These are phyloP conservation scores for Sarcoramphus papa DNA, from an alignment of 2,797 vertebrate species.

Conservation along the genomic window DNA sequence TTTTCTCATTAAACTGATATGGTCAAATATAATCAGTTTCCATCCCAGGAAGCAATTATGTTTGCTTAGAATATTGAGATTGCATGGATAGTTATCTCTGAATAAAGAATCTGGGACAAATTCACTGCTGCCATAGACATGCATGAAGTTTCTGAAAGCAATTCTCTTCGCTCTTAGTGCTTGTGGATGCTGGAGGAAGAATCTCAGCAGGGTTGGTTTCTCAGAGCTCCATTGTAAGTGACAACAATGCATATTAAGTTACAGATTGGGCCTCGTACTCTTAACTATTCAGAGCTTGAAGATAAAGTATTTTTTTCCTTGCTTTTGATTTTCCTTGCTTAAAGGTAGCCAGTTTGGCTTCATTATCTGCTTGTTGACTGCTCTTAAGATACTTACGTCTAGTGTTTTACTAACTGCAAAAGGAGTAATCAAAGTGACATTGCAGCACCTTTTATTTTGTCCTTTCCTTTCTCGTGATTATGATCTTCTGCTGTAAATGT, in stretches of 20 bases:
- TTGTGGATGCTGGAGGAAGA: background rate
- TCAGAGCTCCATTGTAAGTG: background rate
- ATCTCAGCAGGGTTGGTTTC: background rate
- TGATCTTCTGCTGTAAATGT: background rate
- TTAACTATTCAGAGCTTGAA: background rate
- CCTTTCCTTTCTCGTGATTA: background rate
- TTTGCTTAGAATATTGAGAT: background rate
- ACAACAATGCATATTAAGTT: background rate
- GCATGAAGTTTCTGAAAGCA: background rate
- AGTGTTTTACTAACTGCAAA: background rate
- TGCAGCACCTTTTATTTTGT: background rate
- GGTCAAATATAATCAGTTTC: background rate
- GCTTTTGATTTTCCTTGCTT: background rate
- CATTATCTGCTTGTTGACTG: background rate
- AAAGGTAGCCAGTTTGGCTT: background rate
- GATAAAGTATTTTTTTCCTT: background rate
- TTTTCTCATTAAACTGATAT: background rate
- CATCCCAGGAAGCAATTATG: background rate
- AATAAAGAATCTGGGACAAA: background rate
- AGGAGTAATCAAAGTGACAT: background rate
- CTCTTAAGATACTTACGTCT: background rate
- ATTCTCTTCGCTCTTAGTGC: background rate
- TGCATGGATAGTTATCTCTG: background rate
- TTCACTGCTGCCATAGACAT: background rate
- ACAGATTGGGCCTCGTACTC: background rate